Evolutionary conservation across 2,888 invertebrate species (phyloP).

Genomic region (Sphaeridia pumilis): DNA sequence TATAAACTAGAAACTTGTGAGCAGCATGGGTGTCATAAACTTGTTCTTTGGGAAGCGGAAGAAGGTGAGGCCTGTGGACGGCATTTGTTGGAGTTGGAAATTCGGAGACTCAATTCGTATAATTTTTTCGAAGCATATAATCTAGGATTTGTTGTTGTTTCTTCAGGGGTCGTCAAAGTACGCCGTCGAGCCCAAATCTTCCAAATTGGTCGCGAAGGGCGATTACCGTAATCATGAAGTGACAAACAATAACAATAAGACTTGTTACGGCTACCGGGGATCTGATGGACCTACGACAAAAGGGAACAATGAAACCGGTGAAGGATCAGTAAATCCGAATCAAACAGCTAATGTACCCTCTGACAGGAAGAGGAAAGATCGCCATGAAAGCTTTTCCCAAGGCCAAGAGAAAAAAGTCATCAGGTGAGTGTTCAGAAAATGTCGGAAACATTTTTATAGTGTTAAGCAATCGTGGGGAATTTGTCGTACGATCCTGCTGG

Average conservation of each 20-base stretch:
- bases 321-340: neutral
- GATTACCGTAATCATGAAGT: neutral
- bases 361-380: slow-evolving; percentile 50
- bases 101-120: neutral
- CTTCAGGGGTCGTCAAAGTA: neutral
- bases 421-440: slow-evolving; percentile 23
- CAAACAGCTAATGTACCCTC: slow-evolving; percentile 1
- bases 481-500: no score
- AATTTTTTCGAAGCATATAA: neutral
- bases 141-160: neutral
- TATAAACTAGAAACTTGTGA: neutral
- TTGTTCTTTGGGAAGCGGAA: slow-evolving; percentile 7
- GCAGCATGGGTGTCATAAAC: slow-evolving; percentile 9
- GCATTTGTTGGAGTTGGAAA: neutral
- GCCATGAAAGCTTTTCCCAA: slow-evolving; percentile 49
- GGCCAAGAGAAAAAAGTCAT: slow-evolving; percentile 48
- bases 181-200: neutral
- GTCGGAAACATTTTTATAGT: neutral
- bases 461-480: no score
- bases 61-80: slow-evolving; percentile 1
- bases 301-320: neutral
- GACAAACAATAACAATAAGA: neutral
- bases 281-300: neutral
- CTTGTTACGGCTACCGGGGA: no score
- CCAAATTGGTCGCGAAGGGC: neutral